Percentiles rank a stretch among this genome's conserved stretches.
Evolutionary conservation across 2,797 vertebrate genomes (phyloP).

Genomic region (Sandelia bainsii): DNA sequence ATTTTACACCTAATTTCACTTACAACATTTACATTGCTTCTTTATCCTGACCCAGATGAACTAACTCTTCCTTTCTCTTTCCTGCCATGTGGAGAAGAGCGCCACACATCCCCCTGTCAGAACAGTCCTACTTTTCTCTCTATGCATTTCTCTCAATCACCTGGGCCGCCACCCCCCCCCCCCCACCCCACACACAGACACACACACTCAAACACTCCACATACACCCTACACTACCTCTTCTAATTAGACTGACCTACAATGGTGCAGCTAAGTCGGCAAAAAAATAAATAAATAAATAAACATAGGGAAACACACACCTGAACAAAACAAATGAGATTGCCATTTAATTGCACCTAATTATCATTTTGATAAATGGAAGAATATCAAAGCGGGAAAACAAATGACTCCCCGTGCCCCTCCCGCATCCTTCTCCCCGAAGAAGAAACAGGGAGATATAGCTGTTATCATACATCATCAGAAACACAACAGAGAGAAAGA

Average conservation of each 20-base stretch:
- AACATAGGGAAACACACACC: slow-evolving; percentile 78
- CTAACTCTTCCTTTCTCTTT: slow-evolving; percentile 21
- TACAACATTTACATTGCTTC: slow-evolving; percentile 44
- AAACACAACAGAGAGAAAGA: slow-evolving; percentile 71
- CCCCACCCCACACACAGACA: slow-evolving; percentile 7
- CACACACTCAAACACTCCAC: slow-evolving; percentile 21
- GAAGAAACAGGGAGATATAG: slow-evolving; percentile 78
- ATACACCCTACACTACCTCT: slow-evolving; percentile 44
- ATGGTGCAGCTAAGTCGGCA: slow-evolving; percentile 75
- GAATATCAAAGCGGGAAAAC: slow-evolving; percentile 82
- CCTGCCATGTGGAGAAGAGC: slow-evolving; percentile 56
- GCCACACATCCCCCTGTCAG: slow-evolving; percentile 36
- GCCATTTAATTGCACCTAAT: slow-evolving; percentile 90
- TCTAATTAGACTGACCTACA: slow-evolving; percentile 82
- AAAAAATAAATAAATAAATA: slow-evolving; percentile 57
- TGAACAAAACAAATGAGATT: slow-evolving; percentile 88
- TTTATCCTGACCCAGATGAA: slow-evolving; percentile 62
- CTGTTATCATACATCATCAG: slow-evolving; percentile 83
- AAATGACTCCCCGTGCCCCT: slow-evolving; percentile 80
- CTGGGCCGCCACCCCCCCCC: slow-evolving; percentile 13
- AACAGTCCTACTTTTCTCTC: slow-evolving; percentile 62
- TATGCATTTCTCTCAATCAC: slow-evolving; percentile 69
- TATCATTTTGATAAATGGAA: slow-evolving; percentile 91
- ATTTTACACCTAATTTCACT: slow-evolving; percentile 42
- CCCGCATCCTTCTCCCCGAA: slow-evolving; percentile 80